Evolutionary conservation across 2,888 invertebrate genomes (phyloP).

Genomic region (Athetis lepigone): DNA sequence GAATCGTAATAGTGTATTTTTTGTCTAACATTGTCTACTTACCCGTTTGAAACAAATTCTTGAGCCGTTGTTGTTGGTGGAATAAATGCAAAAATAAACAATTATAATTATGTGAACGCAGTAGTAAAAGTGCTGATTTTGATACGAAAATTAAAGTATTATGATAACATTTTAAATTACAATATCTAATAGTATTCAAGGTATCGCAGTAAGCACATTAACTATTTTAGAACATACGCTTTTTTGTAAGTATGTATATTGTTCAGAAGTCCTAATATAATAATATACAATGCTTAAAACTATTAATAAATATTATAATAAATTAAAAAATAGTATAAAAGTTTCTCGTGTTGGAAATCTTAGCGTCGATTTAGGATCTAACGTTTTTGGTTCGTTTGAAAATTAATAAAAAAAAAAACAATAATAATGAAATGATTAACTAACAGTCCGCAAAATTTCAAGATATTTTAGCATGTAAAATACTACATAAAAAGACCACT

Average conservation of each 20-base stretch:
- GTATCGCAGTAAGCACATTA: constrained; percentile 78
- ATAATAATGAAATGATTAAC: background rate
- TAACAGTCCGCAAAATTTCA: background rate
- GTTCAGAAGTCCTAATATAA: constrained; percentile 61
- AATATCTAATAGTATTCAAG: constrained; percentile 62
- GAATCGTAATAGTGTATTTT: too few relatives aligned
- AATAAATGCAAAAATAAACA: too few relatives aligned
- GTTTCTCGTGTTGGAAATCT: constrained; percentile 22
- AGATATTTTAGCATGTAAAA: background rate
- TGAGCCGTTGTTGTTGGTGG: constrained; percentile 6
- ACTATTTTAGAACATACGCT: constrained; percentile 90
- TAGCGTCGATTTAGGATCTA: constrained; percentile 29
- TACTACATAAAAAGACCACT: background rate
- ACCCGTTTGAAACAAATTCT: background rate
- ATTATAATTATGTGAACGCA: constrained; percentile 24
- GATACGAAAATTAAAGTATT: constrained; percentile 12
- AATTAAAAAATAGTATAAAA: constrained; percentile 47
- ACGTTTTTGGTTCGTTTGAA: constrained; percentile 26
- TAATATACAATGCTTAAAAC: constrained; percentile 67
- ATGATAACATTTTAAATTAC: constrained; percentile 48
- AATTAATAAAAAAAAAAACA: constrained; percentile 2
- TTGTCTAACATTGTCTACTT: too few relatives aligned
- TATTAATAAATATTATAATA: constrained; percentile 42
- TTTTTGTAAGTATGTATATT: constrained; percentile 76
- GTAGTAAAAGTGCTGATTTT: constrained; percentile 23